phyloP scores from a whole-genome alignment of 2,797 vertebrate species.

The Trachurus trachurus region DNA sequence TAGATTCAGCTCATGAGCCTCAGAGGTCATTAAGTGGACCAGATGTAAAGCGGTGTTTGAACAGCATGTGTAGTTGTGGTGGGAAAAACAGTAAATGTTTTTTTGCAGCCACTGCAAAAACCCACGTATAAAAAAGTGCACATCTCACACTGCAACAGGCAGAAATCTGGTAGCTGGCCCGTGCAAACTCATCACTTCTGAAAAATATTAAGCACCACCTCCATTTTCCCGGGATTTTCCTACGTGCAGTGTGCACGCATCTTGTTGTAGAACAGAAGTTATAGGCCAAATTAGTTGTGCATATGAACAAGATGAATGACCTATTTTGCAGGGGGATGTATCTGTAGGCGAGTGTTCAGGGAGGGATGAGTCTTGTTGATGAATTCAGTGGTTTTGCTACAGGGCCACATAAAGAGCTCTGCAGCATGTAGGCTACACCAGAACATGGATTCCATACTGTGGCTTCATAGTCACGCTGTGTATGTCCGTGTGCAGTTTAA shows the following conservation, averaged over 20 bases:
- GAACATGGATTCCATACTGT: slow-evolving; percentile 52
- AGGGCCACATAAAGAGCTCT: slow-evolving; percentile 52
- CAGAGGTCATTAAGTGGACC: slow-evolving; percentile 21
- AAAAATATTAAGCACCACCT: background rate
- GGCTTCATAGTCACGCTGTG: slow-evolving; percentile 40
- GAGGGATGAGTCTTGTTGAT: slow-evolving; percentile 27
- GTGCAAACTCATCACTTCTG: background rate
- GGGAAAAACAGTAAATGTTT: slow-evolving; percentile 4
- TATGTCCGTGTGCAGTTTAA: slow-evolving; percentile 3
- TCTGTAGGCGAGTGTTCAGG: background rate
- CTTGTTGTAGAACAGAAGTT: background rate
- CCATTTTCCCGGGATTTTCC: background rate
- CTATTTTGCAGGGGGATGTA: background rate
- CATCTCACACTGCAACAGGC: background rate
- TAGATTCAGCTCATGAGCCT: slow-evolving; percentile 21
- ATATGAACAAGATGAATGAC: background rate
- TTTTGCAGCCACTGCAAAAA: background rate
- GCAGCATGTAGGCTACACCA: slow-evolving; percentile 42
- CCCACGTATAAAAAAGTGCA: background rate
- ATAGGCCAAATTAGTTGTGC: background rate
- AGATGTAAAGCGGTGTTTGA: slow-evolving; percentile 23
- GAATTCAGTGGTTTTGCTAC: slow-evolving; percentile 39
- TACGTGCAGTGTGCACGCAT: background rate
- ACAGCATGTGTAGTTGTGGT: background rate
- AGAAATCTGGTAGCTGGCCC: background rate